Evolutionary conservation across 2,113 vertebrate genomes (phyloP).

Genomic region (Heterochromis multidens): DNA sequence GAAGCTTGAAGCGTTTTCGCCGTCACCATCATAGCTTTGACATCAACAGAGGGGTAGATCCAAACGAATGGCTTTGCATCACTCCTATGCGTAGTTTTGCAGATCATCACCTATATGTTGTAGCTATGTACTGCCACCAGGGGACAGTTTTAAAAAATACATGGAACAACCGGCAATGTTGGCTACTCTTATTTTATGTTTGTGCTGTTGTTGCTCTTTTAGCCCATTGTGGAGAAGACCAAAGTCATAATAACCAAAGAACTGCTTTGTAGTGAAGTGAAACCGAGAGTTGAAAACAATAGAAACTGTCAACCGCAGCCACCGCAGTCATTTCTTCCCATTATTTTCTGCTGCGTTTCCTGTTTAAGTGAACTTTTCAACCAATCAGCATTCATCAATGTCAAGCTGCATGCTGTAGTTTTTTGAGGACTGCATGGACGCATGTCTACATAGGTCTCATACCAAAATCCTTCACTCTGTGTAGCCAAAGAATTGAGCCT

Average conservation of each 20-base stretch:
- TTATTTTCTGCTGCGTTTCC: not conserved
- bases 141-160: not conserved
- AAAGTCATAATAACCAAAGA: not conserved
- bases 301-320: not conserved
- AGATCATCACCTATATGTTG: not conserved
- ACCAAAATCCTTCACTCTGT: not conserved
- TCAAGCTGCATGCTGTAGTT: not conserved
- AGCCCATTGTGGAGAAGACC: too few species aligned
- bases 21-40: fast-evolving
- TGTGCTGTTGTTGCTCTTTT: not conserved
- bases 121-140: not conserved
- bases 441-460: not conserved
- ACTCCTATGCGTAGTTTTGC: not conserved
- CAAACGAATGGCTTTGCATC: not conserved
- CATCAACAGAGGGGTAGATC: not conserved
- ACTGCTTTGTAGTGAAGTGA: not conserved
- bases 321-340: not conserved
- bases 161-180: not conserved
- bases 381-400: not conserved
- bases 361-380: not conserved
- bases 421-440: too few species aligned
- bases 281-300: not conserved
- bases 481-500: not conserved
- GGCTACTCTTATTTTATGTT: too few species aligned
- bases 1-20: not conserved